Evolutionary conservation across 1,140 invertebrate species (phyloP).

Genomic region (Lasioglossum albipes): DNA sequence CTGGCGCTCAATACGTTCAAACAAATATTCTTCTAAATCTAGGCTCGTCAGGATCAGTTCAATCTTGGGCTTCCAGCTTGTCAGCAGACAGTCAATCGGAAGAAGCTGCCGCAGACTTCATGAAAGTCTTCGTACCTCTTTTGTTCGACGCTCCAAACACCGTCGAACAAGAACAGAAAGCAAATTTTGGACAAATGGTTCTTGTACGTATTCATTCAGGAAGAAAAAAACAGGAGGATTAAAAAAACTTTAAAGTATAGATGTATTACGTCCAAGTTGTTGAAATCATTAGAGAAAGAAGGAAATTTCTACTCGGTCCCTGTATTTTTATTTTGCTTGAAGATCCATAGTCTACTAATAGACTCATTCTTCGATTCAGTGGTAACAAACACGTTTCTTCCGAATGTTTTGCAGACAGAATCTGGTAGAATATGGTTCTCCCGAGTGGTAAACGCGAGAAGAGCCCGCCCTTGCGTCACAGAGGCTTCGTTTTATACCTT

Average conservation of each 20-base stretch:
- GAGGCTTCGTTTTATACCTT: slow-evolving; percentile 89
- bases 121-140: slow-evolving; percentile 86
- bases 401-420: slow-evolving; percentile 76
- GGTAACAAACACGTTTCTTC: neutral
- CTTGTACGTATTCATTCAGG: slow-evolving; percentile 73
- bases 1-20: too few species aligned
- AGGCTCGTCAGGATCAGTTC: slow-evolving; percentile 85
- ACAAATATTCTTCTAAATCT: too few species aligned
- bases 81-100: slow-evolving; percentile 87
- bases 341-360: too few species aligned
- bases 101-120: slow-evolving; percentile 85
- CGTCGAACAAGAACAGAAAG: slow-evolving; percentile 84
- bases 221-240: too few species aligned
- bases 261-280: too few species aligned
- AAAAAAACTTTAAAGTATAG: too few species aligned
- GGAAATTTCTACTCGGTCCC: too few species aligned
- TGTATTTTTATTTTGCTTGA: too few species aligned
- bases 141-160: slow-evolving; percentile 82
- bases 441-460: slow-evolving; percentile 87
- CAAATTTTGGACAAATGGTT: slow-evolving; percentile 84
- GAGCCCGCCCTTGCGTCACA: slow-evolving; percentile 84
- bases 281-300: too few species aligned
- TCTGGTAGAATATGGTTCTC: slow-evolving; percentile 85
- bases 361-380: too few species aligned
- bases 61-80: slow-evolving; percentile 87